These are phyloP conservation scores for Cylindroiulus punctatus DNA, from an alignment of 2,888 invertebrate species.

Conservation along the genomic window DNA sequence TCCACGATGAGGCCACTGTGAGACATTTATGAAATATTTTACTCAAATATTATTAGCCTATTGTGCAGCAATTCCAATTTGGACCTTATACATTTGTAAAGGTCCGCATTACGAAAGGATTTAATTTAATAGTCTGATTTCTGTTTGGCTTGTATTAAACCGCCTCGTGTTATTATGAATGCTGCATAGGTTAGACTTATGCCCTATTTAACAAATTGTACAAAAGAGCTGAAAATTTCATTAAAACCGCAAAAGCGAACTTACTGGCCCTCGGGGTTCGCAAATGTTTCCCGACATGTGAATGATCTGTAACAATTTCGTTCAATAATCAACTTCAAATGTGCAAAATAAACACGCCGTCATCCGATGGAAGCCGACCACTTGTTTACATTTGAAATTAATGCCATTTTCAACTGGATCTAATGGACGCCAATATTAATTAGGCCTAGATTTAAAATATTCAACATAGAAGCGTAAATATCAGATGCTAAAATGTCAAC, in stretches of 20 bases:
- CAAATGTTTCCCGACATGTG: neutral
- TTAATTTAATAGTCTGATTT: too few relatives aligned
- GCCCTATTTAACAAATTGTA: neutral
- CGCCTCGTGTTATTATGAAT: neutral
- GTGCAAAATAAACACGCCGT: neutral
- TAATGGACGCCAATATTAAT: slow-evolving; percentile 21
- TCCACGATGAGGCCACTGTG: too few relatives aligned
- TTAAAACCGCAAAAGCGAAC: neutral
- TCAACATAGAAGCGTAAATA: neutral
- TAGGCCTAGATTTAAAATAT: neutral
- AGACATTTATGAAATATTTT: too few relatives aligned
- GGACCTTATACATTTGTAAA: too few relatives aligned
- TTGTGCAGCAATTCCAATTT: too few relatives aligned
- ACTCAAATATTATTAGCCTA: too few relatives aligned
- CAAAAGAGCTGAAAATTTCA: neutral
- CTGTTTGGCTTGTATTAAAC: too few relatives aligned
- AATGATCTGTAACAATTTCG: neutral
- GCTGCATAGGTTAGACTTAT: neutral
- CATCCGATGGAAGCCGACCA: neutral
- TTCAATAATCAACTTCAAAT: slow-evolving; percentile 1
- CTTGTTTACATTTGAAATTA: slow-evolving; percentile 21
- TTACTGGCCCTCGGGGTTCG: neutral
- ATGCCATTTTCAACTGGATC: neutral
- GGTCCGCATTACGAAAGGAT: too few relatives aligned
- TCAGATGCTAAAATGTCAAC: neutral